Evolutionary conservation across 2,888 invertebrate genomes (phyloP).

Genomic region (Leptopterna dolabrata): DNA sequence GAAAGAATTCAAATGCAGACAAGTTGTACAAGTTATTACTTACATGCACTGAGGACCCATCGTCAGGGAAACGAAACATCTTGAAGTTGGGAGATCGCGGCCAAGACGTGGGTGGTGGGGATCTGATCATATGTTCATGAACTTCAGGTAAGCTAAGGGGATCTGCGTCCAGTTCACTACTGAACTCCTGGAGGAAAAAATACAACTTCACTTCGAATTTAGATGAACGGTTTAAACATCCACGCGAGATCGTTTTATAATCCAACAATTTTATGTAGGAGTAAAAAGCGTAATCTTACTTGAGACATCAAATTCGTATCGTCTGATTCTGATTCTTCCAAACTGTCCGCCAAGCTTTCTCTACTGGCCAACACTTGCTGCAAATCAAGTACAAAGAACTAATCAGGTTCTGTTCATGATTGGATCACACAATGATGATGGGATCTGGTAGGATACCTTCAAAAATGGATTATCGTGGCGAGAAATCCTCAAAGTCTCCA

Average conservation of each 20-base stretch:
- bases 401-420: no score
- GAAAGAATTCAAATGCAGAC: no score
- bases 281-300: conserved; percentile 68
- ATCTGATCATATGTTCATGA: conserved; percentile 84
- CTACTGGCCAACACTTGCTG: conserved; percentile 83
- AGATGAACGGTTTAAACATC: no score
- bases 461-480: conserved; percentile 87
- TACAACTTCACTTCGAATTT: no score
- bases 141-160: conserved; percentile 81
- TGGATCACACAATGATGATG: no score
- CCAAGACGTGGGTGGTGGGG: conserved; percentile 84
- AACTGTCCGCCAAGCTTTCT: conserved; percentile 81
- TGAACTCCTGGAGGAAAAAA: conserved; percentile 68
- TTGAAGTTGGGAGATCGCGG: conserved; percentile 72
- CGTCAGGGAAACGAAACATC: conserved; percentile 72
- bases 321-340: conserved; percentile 80
- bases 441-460: no score
- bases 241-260: not conserved
- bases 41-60: conserved; percentile 56
- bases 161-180: conserved; percentile 74
- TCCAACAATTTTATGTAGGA: no score
- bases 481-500: conserved; percentile 83
- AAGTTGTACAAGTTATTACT: not conserved
- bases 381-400: conserved; percentile 65
- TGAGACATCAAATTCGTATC: conserved; percentile 83